These are phyloP conservation scores for Trachymyrmex cornetzi DNA, from an alignment of 1,140 invertebrate genomes.

Conservation along the genomic window DNA sequence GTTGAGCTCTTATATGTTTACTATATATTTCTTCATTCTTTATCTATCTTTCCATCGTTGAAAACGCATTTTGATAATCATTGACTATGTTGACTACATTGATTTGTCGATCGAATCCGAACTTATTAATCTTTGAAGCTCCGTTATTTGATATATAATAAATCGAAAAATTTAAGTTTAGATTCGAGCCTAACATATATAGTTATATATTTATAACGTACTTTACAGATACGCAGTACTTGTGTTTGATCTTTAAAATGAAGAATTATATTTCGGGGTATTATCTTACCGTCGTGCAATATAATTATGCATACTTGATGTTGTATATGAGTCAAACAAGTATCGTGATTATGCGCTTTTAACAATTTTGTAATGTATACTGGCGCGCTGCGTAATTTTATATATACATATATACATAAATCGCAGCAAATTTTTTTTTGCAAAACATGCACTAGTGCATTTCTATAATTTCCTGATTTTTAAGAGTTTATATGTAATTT, in stretches of 20 bases:
- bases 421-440: constrained; percentile 17
- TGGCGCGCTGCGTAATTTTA: neutral
- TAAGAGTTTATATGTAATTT: constrained; percentile 69
- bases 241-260: constrained; percentile 57
- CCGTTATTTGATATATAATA: neutral
- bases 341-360: constrained; percentile 41
- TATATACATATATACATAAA: constrained; percentile 3
- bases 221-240: constrained; percentile 25
- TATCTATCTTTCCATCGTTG: neutral
- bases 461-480: constrained; percentile 66
- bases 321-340: constrained; percentile 40
- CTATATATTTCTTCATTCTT: constrained; percentile 22
- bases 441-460: constrained; percentile 17
- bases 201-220: constrained; percentile 45
- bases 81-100: neutral
- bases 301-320: constrained; percentile 54
- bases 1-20: constrained; percentile 46
- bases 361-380: constrained; percentile 17
- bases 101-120: neutral
- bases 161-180: constrained; percentile 32
- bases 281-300: constrained; percentile 57
- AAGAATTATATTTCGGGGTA: constrained; percentile 63
- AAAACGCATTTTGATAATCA: constrained; percentile 23
- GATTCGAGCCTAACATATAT: constrained; percentile 45
- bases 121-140: constrained; percentile 1